phyloP scores from a whole-genome alignment of 1,140 invertebrate genomes.

The Dermatophagoides farinae region DNA sequence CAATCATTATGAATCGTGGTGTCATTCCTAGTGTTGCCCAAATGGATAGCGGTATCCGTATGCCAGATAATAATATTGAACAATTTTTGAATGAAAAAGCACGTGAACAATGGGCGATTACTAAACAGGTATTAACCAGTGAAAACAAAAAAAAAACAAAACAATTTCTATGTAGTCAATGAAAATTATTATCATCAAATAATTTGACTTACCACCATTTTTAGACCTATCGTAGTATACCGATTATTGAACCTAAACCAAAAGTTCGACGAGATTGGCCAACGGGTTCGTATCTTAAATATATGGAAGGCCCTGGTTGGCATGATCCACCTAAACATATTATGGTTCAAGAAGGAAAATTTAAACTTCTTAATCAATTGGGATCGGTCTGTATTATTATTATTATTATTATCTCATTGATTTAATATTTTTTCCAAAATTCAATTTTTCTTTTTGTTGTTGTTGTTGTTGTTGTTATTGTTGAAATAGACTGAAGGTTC shows the following conservation, averaged over 20 bases:
- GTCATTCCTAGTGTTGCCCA: not conserved
- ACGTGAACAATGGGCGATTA: slow-evolving; percentile 17
- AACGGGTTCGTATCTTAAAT: slow-evolving; percentile 18
- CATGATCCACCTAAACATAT: slow-evolving; percentile 12
- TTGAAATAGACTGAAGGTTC: not conserved
- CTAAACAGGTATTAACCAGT: slow-evolving; percentile 17
- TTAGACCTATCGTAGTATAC: slow-evolving; percentile 19
- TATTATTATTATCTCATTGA: not conserved
- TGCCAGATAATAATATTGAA: slow-evolving; percentile 2
- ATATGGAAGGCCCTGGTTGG: slow-evolving; percentile 18
- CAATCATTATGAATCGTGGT: not conserved
- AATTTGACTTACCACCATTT: not conserved
- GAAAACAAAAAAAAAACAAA: not conserved
- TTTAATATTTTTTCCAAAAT: not conserved
- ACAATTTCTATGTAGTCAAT: not conserved
- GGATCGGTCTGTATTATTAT: not conserved
- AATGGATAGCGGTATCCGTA: not conserved
- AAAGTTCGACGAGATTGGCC: slow-evolving; percentile 20
- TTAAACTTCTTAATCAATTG: slow-evolving; percentile 2
- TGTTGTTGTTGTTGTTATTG: too few species aligned
- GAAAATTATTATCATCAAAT: not conserved
- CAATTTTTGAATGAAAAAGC: slow-evolving; percentile 15
- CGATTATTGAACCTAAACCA: slow-evolving; percentile 18
- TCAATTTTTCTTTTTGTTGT: not conserved
- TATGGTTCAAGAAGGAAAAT: not conserved